Evolutionary conservation across 2,797 vertebrate genomes (phyloP).

Genomic region (Falco cherrug): DNA sequence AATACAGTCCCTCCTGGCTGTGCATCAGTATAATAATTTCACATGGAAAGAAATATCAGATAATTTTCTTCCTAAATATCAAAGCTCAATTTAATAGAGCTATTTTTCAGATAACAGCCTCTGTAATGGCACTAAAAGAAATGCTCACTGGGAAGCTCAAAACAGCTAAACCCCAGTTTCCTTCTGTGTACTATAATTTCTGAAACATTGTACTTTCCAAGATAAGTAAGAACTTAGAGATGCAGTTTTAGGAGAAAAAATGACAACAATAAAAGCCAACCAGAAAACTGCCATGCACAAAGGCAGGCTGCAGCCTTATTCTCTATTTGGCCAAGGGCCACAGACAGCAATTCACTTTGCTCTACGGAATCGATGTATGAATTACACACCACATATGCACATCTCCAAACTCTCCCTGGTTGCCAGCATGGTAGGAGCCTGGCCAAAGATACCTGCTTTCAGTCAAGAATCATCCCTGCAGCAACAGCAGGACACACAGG

Average conservation of each 20-base stretch:
- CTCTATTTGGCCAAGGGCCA: not conserved
- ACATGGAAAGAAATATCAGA: not conserved
- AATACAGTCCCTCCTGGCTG: not conserved
- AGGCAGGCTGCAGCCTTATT: not conserved
- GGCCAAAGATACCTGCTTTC: not conserved
- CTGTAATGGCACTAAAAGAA: not conserved
- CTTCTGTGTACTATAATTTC: not conserved
- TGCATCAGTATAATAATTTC: not conserved
- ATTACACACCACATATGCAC: not conserved
- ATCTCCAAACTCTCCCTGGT: not conserved
- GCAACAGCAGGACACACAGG: not conserved
- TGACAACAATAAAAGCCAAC: too few species aligned
- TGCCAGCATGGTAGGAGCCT: not conserved
- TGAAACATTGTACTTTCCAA: not conserved
- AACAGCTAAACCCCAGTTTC: not conserved
- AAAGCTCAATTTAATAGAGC: conserved; percentile 40
- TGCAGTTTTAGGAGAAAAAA: not conserved
- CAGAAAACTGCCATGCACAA: not conserved
- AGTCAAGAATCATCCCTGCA: not conserved
- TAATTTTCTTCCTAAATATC: conserved; percentile 27
- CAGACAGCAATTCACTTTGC: not conserved
- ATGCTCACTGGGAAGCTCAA: conserved; percentile 2
- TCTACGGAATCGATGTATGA: not conserved
- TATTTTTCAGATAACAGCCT: conserved; percentile 34
- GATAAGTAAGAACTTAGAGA: not conserved